Conservation (phyloP, 2,113 vertebrate species). For the Acanthisitta chloris region DNA sequence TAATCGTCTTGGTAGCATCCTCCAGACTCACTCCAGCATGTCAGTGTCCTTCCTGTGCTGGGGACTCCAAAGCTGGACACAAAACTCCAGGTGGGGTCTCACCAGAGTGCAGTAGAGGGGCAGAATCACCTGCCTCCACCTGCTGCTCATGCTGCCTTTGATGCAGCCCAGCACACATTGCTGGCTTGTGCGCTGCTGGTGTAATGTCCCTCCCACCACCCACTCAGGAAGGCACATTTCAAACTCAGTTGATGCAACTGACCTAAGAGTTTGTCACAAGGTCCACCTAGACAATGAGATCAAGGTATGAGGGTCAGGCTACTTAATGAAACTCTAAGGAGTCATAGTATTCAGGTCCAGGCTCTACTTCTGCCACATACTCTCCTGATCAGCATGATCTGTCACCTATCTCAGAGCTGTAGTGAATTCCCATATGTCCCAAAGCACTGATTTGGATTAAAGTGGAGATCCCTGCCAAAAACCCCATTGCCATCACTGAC, state of each 20-base stretch:
- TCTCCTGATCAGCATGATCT: background rate
- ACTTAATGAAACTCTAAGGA: background rate
- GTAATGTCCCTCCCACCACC: fast-evolving
- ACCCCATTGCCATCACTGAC: fast-evolving
- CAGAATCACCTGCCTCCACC: too few relatives aligned
- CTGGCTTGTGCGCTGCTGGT: too few relatives aligned
- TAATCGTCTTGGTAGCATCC: background rate
- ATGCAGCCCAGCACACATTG: too few relatives aligned
- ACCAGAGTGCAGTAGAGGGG: too few relatives aligned
- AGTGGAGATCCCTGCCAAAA: background rate
- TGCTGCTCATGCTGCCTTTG: too few relatives aligned
- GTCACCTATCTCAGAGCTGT: fast-evolving
- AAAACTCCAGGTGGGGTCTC: too few relatives aligned
- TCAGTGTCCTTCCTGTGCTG: background rate
- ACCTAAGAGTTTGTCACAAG: background rate
- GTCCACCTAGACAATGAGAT: fast-evolving
- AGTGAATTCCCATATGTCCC: background rate
- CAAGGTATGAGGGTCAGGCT: background rate
- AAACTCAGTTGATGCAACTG: background rate
- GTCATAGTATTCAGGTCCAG: background rate
- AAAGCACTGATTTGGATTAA: too few relatives aligned
- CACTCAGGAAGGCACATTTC: fast-evolving
- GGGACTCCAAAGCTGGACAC: too few relatives aligned
- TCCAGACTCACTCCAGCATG: background rate
- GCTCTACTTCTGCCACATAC: background rate